Evolutionary conservation across 1,140 invertebrate genomes (phyloP), one percentile per base, ranked within the genome.

Genomic region (Formica exsecta): DNA sequence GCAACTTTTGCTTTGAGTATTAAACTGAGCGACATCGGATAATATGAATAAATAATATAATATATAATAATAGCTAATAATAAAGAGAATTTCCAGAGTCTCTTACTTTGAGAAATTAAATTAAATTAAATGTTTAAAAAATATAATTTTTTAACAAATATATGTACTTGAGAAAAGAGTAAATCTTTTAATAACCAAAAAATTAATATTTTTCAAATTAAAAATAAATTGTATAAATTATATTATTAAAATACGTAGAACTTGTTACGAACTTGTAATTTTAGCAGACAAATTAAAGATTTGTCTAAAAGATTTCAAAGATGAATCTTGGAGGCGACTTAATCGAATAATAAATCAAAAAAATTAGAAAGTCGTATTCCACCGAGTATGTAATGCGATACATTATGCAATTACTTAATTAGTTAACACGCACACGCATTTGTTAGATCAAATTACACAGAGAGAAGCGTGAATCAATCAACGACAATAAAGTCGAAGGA

Each of bases 401-500:
- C 13, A 48, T n/a, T 38, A 32, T 51, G 4, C 2, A 16, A 22
- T 9, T 6, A 44, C 48, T 73, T 62, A 74, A 74, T 83, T 83
- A 73, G 54, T 83, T 13, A 73, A 44, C 13, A 70, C 64, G 64
- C 44, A 62, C 29, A 83, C 41, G 13, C 16, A 51, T 22, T 73
- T 83, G 79, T 83, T 83, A 83, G 54, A 61, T 59, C 11, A 62
- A 29, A 61, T 54, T 61, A 19, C 54, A 48, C 38, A 81, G 8
- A 32, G 32, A 32, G 32, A 65, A 48, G 44, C 36, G 19, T 83
- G n/a, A 83, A 19, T 80, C 62, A 71, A 54, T 77, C 36, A 32
- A 51, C 44, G 19, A 71, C 77, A 79, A 71, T 6, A 59, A 70
- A 74, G 57, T 66, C 74, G 59, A 86, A 77, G 8, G n/a, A 44